Conservation (phyloP, 2,113 vertebrate species). For the Apeltes quadracus region DNA sequence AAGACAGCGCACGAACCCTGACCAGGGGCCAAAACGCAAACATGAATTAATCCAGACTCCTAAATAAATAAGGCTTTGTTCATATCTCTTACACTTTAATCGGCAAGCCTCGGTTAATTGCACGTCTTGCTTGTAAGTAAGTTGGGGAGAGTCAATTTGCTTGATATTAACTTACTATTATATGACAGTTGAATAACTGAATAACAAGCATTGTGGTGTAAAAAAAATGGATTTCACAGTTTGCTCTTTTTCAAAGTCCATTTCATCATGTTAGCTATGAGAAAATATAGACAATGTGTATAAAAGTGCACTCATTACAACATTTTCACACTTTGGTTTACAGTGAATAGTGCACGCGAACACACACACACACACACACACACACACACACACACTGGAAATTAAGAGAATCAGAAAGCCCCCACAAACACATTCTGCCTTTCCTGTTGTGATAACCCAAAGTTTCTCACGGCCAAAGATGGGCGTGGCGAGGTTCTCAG, state of each 20-base stretch:
- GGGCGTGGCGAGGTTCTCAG: slow-evolving; percentile 86
- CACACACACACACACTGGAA: background rate
- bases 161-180: background rate
- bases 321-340: background rate
- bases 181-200: slow-evolving; percentile 1
- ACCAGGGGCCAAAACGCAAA: background rate
- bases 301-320: background rate
- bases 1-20: slow-evolving; percentile 83
- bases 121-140: background rate
- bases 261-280: background rate
- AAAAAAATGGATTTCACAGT: background rate
- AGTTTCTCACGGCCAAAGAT: slow-evolving; percentile 90
- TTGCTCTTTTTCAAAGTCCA: background rate
- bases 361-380: background rate
- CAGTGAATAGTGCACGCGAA: background rate
- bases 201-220: background rate
- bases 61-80: background rate
- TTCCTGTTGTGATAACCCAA: background rate
- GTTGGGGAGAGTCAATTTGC: background rate
- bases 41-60: background rate
- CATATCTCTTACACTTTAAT: background rate
- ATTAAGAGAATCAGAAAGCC: background rate
- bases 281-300: background rate
- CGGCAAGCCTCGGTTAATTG: background rate
- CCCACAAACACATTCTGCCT: background rate